These are phyloP conservation scores for Anadara kagoshimensis DNA, from an alignment of 1,140 invertebrate genomes.

Conservation along the genomic window DNA sequence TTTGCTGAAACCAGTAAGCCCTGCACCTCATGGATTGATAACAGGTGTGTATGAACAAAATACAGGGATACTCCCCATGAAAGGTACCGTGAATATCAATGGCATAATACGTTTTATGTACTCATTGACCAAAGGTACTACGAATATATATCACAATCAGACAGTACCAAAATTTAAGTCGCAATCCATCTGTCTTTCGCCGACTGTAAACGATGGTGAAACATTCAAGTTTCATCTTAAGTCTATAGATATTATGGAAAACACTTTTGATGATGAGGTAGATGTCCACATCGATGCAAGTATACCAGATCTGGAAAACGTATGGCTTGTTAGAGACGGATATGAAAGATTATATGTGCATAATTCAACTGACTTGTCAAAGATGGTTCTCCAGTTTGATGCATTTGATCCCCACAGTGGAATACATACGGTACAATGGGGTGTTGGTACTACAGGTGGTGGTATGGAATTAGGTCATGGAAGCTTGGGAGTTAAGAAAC, in stretches of 20 bases:
- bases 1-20: slow-evolving; percentile 13
- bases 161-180: slow-evolving; percentile 24
- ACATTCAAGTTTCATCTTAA: slow-evolving; percentile 38
- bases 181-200: slow-evolving; percentile 28
- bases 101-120: slow-evolving; percentile 27
- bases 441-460: slow-evolving; percentile 31
- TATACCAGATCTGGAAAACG: slow-evolving; percentile 38
- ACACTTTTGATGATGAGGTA: slow-evolving; percentile 36
- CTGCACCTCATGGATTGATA: slow-evolving; percentile 8
- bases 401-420: slow-evolving; percentile 49
- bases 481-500: slow-evolving; percentile 19
- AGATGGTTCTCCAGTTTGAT: slow-evolving; percentile 43
- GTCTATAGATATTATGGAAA: slow-evolving; percentile 41
- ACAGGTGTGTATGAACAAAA: slow-evolving; percentile 32
- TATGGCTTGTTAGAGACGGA: slow-evolving; percentile 39
- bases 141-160: neutral
- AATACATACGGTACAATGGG: slow-evolving; percentile 39
- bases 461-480: slow-evolving; percentile 32
- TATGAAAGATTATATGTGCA: slow-evolving; percentile 44
- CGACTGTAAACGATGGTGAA: slow-evolving; percentile 41
- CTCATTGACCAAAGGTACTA: neutral
- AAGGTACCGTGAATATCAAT: slow-evolving; percentile 33
- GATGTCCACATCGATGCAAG: slow-evolving; percentile 43
- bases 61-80: slow-evolving; percentile 21
- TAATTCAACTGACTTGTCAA: slow-evolving; percentile 47